A percentile compares a stretch with the other conserved stretches of the same genome.
Evolutionary conservation across 1,140 invertebrate genomes (phyloP).

Genomic region (Drosophila yakuba): DNA sequence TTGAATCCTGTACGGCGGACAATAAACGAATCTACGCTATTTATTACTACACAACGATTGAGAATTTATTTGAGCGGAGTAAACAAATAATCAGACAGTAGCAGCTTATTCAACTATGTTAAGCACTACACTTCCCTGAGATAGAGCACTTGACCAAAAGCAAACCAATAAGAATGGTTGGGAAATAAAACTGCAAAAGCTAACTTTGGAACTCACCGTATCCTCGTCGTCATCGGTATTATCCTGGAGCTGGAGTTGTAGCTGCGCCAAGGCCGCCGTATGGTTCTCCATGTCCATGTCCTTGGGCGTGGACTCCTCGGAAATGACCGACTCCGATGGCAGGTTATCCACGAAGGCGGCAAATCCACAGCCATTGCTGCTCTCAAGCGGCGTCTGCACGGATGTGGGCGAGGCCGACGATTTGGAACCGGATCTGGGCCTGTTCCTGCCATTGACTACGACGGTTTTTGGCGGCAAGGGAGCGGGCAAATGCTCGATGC

Average conservation of each 20-base stretch:
- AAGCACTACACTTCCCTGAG: not conserved
- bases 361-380: constrained; percentile 41
- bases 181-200: not conserved
- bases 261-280: constrained; percentile 37
- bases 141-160: not conserved
- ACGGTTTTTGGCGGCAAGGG: constrained; percentile 12
- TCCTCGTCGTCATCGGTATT: constrained; percentile 80
- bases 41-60: constrained; percentile 19
- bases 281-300: constrained; percentile 60
- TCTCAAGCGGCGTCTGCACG: constrained; percentile 6
- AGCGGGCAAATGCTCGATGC: constrained; percentile 62
- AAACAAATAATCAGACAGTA: not conserved
- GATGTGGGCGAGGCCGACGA: constrained; percentile 20
- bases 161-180: not conserved
- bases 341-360: constrained; percentile 75
- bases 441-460: constrained; percentile 9
- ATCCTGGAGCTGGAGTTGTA: constrained; percentile 50
- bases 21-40: constrained; percentile 43
- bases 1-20: constrained; percentile 6
- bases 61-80: not conserved
- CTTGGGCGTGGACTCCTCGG: constrained; percentile 79
- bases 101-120: not conserved
- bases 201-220: constrained; percentile 64
- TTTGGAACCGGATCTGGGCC: constrained; percentile 22
- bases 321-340: constrained; percentile 78